A percentile compares a stretch with the other conserved stretches of the same genome.
phyloP scores from a whole-genome alignment of 2,888 invertebrate genomes.

The Caenorhabditis sp. region DNA sequence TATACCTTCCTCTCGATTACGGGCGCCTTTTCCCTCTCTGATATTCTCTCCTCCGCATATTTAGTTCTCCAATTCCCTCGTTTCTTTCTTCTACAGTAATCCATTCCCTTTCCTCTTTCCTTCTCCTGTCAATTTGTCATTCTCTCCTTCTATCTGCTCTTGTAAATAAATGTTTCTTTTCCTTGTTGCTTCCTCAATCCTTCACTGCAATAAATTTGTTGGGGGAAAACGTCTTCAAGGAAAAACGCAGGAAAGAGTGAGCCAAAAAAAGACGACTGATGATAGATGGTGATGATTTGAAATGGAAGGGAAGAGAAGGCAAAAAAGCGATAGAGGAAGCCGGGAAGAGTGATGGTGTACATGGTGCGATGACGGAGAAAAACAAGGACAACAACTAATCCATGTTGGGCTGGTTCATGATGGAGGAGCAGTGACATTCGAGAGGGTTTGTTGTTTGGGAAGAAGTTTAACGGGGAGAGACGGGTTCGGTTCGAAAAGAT shows the following conservation, averaged over 20 bases:
- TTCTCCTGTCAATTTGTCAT: constrained; percentile 46
- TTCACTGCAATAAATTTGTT: constrained; percentile 46
- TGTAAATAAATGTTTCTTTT: constrained; percentile 42
- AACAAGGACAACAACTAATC: constrained; percentile 41
- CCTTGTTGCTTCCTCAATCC: constrained; percentile 3
- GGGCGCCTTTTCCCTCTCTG: no score
- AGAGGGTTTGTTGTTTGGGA: not conserved
- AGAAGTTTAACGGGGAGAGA: not conserved
- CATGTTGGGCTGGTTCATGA: constrained; percentile 11
- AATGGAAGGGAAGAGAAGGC: constrained; percentile 7
- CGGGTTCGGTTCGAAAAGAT: no score
- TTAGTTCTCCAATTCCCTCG: constrained; percentile 15
- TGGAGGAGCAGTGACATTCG: constrained; percentile 28
- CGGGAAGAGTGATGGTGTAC: constrained; percentile 50
- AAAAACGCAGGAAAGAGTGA: constrained; percentile 36
- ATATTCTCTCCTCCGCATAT: constrained; percentile 2
- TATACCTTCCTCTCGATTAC: constrained; percentile 15
- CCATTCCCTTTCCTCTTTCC: constrained; percentile 5
- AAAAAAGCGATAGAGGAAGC: constrained; percentile 25
- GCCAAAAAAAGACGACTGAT: constrained; percentile 38
- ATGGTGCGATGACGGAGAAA: no score
- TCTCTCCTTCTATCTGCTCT: not conserved
- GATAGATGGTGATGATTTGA: constrained; percentile 59
- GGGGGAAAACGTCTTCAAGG: constrained; percentile 12
- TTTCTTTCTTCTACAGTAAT: constrained; percentile 27